Evolutionary conservation across 2,797 vertebrate species (phyloP).

Genomic region (Myotis myotis): DNA sequence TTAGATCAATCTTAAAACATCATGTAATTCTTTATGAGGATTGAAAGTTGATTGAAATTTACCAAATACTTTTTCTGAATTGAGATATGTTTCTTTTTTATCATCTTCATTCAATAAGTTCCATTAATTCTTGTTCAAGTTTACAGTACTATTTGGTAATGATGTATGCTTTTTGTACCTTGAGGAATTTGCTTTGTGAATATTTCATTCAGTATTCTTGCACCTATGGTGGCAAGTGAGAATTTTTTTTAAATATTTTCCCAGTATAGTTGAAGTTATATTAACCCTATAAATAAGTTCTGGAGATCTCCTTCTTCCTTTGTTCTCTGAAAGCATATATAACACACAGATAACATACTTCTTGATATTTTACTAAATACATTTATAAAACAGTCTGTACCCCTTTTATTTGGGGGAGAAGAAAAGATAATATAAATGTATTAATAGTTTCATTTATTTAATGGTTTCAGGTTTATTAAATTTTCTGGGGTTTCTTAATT

Average conservation of each 20-base stretch:
- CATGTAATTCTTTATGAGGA: background rate
- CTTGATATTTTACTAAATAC: background rate
- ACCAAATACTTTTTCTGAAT: background rate
- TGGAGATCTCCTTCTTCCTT: background rate
- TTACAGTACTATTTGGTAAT: background rate
- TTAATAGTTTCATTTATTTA: background rate
- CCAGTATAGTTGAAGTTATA: background rate
- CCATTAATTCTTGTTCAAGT: background rate
- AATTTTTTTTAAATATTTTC: background rate
- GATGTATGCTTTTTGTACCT: background rate
- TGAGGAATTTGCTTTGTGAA: background rate
- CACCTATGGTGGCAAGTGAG: background rate
- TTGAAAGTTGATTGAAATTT: background rate
- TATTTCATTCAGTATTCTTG: background rate
- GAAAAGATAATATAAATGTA: background rate
- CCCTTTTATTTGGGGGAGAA: background rate
- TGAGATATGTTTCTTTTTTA: background rate
- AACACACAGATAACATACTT: background rate
- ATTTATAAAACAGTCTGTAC: background rate
- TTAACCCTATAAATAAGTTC: background rate
- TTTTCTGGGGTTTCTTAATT: background rate
- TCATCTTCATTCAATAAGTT: background rate
- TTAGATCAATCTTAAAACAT: background rate
- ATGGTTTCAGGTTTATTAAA: background rate
- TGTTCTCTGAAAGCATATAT: background rate